phyloP scores from a whole-genome alignment of 2,797 vertebrate species.

The Streptopelia turtur region DNA sequence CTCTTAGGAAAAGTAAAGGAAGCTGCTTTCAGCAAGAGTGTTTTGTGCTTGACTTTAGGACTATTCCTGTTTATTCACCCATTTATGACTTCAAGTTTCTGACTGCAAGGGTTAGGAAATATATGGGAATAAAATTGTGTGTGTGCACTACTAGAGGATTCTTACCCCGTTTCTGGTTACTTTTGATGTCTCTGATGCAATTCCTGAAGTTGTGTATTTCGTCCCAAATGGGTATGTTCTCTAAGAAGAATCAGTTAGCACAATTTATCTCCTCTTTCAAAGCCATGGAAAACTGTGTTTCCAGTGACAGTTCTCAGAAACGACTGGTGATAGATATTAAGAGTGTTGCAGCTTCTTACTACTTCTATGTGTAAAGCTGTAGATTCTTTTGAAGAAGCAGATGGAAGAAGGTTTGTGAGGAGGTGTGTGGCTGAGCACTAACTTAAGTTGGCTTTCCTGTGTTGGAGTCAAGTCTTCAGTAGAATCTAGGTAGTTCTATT shows the following conservation, averaged over 20 bases:
- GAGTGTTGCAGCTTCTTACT: neutral
- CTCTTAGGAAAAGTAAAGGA: neutral
- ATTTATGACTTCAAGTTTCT: neutral
- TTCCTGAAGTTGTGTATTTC: neutral
- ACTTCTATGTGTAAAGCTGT: neutral
- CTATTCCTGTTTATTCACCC: neutral
- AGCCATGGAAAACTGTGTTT: neutral
- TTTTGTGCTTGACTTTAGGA: neutral
- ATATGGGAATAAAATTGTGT: neutral
- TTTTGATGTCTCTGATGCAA: neutral
- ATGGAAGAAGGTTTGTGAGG: neutral
- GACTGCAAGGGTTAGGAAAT: neutral
- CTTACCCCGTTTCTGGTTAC: neutral
- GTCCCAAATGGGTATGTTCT: neutral
- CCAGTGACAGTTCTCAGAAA: neutral
- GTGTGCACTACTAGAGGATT: neutral
- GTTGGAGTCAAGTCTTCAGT: neutral
- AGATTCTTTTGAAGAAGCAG: neutral
- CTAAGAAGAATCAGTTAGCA: neutral
- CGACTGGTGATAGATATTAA: neutral
- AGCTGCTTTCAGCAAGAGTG: neutral
- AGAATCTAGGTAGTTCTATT: conserved; percentile 16
- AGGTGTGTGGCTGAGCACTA: neutral
- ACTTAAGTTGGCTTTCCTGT: neutral
- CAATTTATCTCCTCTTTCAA: neutral